A percentile compares a stretch with the other conserved stretches of the same genome.
Conservation (phyloP, 2,888 invertebrate genomes). For the Microctonus aethiopoides region DNA sequence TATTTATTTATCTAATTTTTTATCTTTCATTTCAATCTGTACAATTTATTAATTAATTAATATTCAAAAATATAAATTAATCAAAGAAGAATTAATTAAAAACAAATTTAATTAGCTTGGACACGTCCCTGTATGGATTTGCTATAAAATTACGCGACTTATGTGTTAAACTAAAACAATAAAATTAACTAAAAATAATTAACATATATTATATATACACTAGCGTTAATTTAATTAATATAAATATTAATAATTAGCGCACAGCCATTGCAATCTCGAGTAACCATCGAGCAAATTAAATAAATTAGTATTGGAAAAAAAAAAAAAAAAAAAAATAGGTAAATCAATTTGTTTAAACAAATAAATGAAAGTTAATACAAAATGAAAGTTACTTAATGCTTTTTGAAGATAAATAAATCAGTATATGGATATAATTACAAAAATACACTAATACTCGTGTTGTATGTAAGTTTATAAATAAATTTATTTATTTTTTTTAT, state of each 20-base stretch:
- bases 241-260: constrained; percentile 16
- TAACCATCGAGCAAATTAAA: constrained; percentile 35
- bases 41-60: not conserved
- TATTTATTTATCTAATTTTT: too few species aligned
- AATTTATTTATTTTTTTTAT: too few species aligned
- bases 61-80: not conserved
- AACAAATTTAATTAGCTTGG: constrained; percentile 50
- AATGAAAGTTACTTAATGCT: constrained; percentile 30
- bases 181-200: constrained; percentile 8
- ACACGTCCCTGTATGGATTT: constrained; percentile 57
- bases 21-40: not conserved
- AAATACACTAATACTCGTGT: constrained; percentile 3
- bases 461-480: not conserved
- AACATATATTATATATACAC: constrained; percentile 22
- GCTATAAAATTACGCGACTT: constrained; percentile 42
- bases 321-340: not conserved
- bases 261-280: constrained; percentile 36
- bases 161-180: constrained; percentile 9
- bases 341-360: too few species aligned
- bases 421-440: constrained; percentile 15
- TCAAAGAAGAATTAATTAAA: not conserved
- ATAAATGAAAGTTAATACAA: constrained; percentile 32
- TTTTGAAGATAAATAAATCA: constrained; percentile 10
- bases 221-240: constrained; percentile 22
- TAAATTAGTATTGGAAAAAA: constrained; percentile 15